phyloP scores from a whole-genome alignment of 2,797 vertebrate genomes.

The Liparis tanakae region DNA sequence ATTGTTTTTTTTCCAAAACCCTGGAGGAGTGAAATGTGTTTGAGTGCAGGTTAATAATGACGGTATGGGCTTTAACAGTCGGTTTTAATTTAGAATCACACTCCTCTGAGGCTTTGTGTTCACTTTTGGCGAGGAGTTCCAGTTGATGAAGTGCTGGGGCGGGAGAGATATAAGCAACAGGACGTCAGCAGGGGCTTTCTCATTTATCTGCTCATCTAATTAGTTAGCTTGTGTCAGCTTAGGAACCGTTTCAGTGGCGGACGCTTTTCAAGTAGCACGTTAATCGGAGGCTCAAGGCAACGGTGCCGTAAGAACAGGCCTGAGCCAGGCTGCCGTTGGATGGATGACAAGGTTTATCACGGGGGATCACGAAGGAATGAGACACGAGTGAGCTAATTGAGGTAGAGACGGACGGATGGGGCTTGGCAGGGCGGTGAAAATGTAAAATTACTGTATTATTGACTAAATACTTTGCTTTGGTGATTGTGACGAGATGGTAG shows the following conservation, averaged over 20 bases:
- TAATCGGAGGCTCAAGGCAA: slow-evolving; percentile 17
- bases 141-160: slow-evolving; percentile 25
- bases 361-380: background rate
- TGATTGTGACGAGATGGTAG: background rate
- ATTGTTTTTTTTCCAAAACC: slow-evolving; percentile 6
- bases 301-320: slow-evolving; percentile 14
- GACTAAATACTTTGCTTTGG: background rate
- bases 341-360: slow-evolving; percentile 15
- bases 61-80: background rate
- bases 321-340: slow-evolving; percentile 28
- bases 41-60: slow-evolving; percentile 1
- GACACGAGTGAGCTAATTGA: slow-evolving; percentile 8
- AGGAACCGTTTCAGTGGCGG: slow-evolving; percentile 23
- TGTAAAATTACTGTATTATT: background rate
- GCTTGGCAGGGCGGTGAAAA: background rate
- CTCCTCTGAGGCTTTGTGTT: slow-evolving; percentile 17
- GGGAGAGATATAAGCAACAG: slow-evolving; percentile 15
- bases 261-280: slow-evolving; percentile 19
- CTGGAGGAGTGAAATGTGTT: background rate
- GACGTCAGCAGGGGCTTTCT: slow-evolving; percentile 11
- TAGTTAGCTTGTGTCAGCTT: slow-evolving; percentile 33
- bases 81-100: slow-evolving; percentile 20
- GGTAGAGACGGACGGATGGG: background rate
- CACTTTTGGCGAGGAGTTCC: slow-evolving; percentile 9
- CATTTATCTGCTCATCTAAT: slow-evolving; percentile 52